Conservation (phyloP, 2,113 vertebrate species). For the Aptenodytes forsteri region DNA sequence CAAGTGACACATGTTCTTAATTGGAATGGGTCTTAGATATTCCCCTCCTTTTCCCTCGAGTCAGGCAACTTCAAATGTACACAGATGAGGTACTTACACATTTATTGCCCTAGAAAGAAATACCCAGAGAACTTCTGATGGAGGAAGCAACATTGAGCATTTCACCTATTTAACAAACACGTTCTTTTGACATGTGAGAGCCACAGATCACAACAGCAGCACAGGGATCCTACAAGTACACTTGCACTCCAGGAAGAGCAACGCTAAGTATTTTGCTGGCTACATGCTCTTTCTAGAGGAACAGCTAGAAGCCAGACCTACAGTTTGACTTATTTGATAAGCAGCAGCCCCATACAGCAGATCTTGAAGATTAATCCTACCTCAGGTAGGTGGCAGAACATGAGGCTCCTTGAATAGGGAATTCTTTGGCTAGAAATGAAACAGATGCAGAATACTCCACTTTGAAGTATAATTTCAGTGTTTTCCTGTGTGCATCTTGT, state of each 20-base stretch:
- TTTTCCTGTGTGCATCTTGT: not conserved
- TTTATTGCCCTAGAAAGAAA: not conserved
- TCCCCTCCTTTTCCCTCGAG: not conserved
- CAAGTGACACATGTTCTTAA: not conserved
- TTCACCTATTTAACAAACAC: not conserved
- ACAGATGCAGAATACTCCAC: constrained; percentile 33
- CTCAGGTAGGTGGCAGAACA: constrained; percentile 40
- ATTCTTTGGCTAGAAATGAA: constrained; percentile 56
- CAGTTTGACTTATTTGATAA: not conserved
- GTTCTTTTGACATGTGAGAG: not conserved
- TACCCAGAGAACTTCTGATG: not conserved
- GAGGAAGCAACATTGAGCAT: not conserved
- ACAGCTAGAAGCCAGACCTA: constrained; percentile 42
- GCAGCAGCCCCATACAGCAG: not conserved
- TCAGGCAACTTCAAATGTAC: not conserved
- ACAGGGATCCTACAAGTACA: constrained; percentile 9
- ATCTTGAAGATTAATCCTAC: constrained; percentile 22
- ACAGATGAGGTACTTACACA: not conserved
- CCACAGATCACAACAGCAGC: not conserved
- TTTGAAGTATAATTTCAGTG: constrained; percentile 10
- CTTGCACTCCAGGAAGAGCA: not conserved
- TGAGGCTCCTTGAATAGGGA: constrained; percentile 33
- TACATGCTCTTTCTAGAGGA: constrained; percentile 36
- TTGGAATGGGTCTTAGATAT: not conserved
- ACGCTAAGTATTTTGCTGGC: not conserved